phyloP scores from a whole-genome alignment of 2,888 invertebrate species.

The Drosophila siamana region DNA sequence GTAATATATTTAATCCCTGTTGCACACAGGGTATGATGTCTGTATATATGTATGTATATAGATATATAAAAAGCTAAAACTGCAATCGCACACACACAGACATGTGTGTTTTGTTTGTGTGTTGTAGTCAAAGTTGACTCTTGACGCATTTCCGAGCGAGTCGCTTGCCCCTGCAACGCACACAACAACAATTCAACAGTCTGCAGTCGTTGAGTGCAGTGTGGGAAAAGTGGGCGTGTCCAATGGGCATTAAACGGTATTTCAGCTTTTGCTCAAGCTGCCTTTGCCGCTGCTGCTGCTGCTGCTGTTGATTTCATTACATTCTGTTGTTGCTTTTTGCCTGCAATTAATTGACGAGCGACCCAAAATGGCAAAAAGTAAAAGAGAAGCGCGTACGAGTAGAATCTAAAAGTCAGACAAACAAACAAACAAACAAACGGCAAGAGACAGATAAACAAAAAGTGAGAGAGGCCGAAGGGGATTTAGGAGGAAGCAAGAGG shows the following conservation, averaged over 20 bases:
- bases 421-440: constrained; percentile 47
- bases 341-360: constrained; percentile 76
- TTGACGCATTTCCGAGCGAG: constrained; percentile 76
- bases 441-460: constrained; percentile 58
- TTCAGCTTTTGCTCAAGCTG: constrained; percentile 73
- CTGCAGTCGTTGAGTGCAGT: constrained; percentile 25
- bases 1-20: constrained; percentile 25
- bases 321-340: constrained; percentile 63
- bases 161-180: constrained; percentile 14
- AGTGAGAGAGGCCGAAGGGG: constrained; percentile 34
- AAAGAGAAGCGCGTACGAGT: constrained; percentile 29
- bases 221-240: constrained; percentile 77
- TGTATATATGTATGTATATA: background rate
- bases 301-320: constrained; percentile 72
- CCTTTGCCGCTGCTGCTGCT: constrained; percentile 60
- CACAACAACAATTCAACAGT: background rate
- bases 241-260: constrained; percentile 78
- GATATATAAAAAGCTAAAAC: constrained; percentile 60
- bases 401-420: constrained; percentile 63
- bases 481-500: constrained; percentile 28
- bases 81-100: constrained; percentile 45
- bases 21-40: constrained; percentile 44
- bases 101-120: constrained; percentile 18
- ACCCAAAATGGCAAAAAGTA: constrained; percentile 47
- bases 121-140: constrained; percentile 75